Evolutionary conservation across 2,888 invertebrate species (phyloP), one percentile per base, ranked within the genome.

Genomic region (Ariolimax columbianus): DNA sequence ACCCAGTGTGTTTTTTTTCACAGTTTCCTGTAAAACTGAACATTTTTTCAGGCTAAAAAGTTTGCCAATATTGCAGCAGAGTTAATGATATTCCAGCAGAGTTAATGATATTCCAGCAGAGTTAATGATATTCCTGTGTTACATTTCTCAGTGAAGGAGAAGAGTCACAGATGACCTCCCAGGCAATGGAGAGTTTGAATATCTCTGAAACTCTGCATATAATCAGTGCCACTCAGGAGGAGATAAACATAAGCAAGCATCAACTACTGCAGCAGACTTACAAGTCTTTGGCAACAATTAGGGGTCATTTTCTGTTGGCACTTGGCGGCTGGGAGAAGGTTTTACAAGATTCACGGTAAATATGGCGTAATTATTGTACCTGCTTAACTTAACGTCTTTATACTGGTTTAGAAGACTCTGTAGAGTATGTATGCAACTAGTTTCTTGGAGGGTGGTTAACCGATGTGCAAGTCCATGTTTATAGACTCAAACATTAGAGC

Each of bases 231-330:
- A 91, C 92, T 11, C 87, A 89, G 63, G 89, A 91, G 83, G 89
- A 90, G 79, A 85, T 91, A 4, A 86, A 73, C 66, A 86, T 89
- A 70, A 89, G 87, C 40, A 86, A 85, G 26, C 84, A 80, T n/a
- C 89, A 90, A 82, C 88, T 93, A 59, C 77, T 90, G 55, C 68
- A 87, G 43, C 89, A 91, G 70, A 87, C 89, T 14, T 75, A 83
- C 11, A 55, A 84, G 23, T 85, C 89, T 40, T 84, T 93, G 77
- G 47, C 86, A 3, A 79, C 84, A 40, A 90, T 93, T 79, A 89
- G 92, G 55, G 89, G 90, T 14, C 90, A 91, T 3, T 93, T 91
- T 80, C 87, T 93, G n/a, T 86, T 86, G 30, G 86, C 91, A 14
- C 89, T 92, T 55, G 88, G 90, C 66, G 82, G 88, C 73, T 86